Evolutionary conservation across 92 coral and sea anemone species (phyloP), one percentile per base, ranked within the genome.

Genomic region (Porites evermanni): DNA sequence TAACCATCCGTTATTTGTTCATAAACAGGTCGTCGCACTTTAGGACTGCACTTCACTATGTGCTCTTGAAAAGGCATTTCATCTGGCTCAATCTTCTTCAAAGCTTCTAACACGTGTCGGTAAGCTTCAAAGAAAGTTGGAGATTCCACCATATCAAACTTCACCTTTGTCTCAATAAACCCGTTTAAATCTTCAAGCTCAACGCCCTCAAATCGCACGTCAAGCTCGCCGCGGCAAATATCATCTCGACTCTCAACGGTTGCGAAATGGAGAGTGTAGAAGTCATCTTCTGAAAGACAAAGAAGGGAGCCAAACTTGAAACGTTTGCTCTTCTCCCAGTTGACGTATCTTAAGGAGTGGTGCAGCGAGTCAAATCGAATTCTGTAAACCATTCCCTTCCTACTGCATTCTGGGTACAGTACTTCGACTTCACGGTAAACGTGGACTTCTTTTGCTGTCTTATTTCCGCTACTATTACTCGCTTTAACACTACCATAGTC

Each of bases 111-210:
- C 54, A 92, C 94, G 82, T 96, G 95, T 53, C 96, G 91, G 86
- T 96, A 96, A 18, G 98, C 95, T 81, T 94, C 95, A 52, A 92
- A 94, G 81, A 84, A 96, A 13, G 96, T 92, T 7, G 93, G 91
- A 38, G 94, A 92, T 80, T 96, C 98, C 12, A 96, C 88, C 98
- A 96, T 96, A 32, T 83, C 91, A 65, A 94, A 94, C 32, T 75
- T 80, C 71, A 20, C 67, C 74, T 88, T 86, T 53, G 64, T 78
- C 38, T 53, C 56, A 67, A 92, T 90, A 63, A 72, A 81, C 1
- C 79, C 63, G 47, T 64, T 79, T 32, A 94, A 58, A 8, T 58
- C 38, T 1, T 17, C 75, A 1, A 26, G 38, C 18, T 67, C 85
- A 67, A 63, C 84, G 59, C 81, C 86, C 92, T 92, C 96, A 82